phyloP scores from a whole-genome alignment of 2,888 invertebrate genomes.

The Panorpa germanica region DNA sequence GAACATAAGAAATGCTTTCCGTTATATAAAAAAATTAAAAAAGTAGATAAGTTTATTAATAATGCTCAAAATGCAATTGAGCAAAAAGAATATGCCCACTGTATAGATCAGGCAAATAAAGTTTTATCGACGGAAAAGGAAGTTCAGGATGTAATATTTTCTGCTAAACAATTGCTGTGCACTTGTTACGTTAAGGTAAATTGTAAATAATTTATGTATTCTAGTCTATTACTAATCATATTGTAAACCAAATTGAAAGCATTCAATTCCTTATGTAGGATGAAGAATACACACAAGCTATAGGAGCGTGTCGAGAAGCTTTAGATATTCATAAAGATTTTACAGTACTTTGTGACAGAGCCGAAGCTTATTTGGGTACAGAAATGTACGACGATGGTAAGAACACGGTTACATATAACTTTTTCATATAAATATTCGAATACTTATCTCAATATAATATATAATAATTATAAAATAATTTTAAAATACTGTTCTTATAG shows the following conservation, averaged over 20 bases:
- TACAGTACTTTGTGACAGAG: conserved; percentile 71
- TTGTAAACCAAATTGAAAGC: not conserved
- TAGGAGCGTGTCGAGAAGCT: conserved; percentile 61
- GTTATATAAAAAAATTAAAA: conserved; percentile 90
- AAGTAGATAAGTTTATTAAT: conserved; percentile 62
- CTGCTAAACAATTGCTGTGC: conserved; percentile 63
- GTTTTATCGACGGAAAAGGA: conserved; percentile 50
- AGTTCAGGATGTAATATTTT: conserved; percentile 48
- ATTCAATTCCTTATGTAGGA: conserved; percentile 26
- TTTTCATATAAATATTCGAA: not conserved
- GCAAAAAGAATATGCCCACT: conserved; percentile 42
- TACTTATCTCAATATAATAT: conserved; percentile 4
- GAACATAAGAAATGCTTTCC: conserved; percentile 94
- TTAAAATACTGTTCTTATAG: conserved; percentile 2
- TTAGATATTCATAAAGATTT: conserved; percentile 57
- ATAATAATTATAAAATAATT: not conserved
- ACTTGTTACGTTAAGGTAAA: conserved; percentile 41
- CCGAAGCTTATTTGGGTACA: conserved; percentile 73
- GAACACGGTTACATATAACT: conserved; percentile 9
- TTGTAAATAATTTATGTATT: too few species aligned
- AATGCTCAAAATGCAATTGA: conserved; percentile 43
- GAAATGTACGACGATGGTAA: conserved; percentile 83
- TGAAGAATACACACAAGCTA: conserved; percentile 50
- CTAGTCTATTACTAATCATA: too few species aligned
- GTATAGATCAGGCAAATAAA: conserved; percentile 46